phyloP scores from a whole-genome alignment of 2,113 vertebrate species.

The Antennarius striatus region DNA sequence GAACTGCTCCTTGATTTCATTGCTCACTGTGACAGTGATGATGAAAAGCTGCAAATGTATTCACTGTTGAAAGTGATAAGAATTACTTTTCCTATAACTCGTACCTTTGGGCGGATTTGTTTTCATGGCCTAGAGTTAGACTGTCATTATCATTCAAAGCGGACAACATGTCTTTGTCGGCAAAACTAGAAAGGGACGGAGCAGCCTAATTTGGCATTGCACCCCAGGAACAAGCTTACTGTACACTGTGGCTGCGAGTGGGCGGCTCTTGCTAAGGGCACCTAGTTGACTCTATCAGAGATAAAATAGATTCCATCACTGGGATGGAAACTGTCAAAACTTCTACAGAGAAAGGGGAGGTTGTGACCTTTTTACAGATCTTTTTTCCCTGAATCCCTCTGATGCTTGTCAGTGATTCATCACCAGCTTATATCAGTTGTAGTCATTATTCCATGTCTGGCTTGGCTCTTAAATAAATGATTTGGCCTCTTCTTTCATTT shows the following conservation, averaged over 20 bases:
- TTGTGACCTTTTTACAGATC: constrained; percentile 39
- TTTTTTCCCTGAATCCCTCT: constrained; percentile 14
- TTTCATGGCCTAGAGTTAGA: constrained; percentile 31
- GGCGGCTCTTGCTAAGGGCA: constrained; percentile 41
- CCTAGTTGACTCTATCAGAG: constrained; percentile 3
- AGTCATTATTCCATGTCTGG: neutral
- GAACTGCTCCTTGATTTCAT: constrained; percentile 37
- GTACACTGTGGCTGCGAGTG: constrained; percentile 31
- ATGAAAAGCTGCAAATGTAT: constrained; percentile 31
- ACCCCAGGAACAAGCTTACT: constrained; percentile 43
- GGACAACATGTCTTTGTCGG: constrained; percentile 48
- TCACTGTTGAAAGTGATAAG: constrained; percentile 54
- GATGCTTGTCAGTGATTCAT: constrained; percentile 27
- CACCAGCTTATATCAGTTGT: constrained; percentile 11
- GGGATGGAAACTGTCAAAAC: constrained; percentile 21
- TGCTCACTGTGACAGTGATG: constrained; percentile 51
- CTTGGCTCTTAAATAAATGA: constrained; percentile 12
- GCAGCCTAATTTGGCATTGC: constrained; percentile 43
- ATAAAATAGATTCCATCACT: constrained; percentile 36
- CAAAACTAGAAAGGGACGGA: constrained; percentile 31
- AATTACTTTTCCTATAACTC: constrained; percentile 34
- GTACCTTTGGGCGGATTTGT: constrained; percentile 38
- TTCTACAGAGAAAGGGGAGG: constrained; percentile 3
- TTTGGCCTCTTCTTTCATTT: constrained; percentile 2
- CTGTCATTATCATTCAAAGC: constrained; percentile 50